These are phyloP conservation scores for Actinemys pallida DNA, from an alignment of 2,113 vertebrate genomes.

Conservation along the genomic window DNA sequence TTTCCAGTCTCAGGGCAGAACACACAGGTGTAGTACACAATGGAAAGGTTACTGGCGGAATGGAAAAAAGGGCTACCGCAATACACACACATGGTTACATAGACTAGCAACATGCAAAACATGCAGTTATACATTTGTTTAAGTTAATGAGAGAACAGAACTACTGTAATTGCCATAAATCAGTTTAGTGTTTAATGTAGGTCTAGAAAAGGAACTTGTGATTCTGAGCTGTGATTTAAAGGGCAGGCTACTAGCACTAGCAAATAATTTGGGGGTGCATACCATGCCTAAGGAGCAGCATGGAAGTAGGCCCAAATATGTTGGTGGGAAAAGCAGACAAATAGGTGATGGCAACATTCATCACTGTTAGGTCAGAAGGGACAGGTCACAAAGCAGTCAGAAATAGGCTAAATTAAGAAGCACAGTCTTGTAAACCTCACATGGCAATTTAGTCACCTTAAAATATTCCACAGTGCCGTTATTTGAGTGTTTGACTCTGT, in stretches of 20 bases:
- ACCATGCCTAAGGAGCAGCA: fast-evolving
- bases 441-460: not conserved
- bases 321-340: not conserved
- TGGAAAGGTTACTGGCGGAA: not conserved
- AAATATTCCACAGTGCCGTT: not conserved
- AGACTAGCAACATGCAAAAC: not conserved
- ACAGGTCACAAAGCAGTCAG: not conserved
- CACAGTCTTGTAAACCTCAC: not conserved
- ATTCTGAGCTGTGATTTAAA: not conserved
- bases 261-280: not conserved
- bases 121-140: not conserved
- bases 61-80: not conserved
- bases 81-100: not conserved
- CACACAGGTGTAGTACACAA: not conserved
- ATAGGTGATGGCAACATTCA: not conserved
- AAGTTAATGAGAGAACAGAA: not conserved
- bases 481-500: not conserved
- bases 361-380: not conserved
- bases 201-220: fast-evolving
- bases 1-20: not conserved
- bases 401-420: fast-evolving
- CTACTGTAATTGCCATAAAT: not conserved
- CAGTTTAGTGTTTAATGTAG: not conserved
- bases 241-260: not conserved
- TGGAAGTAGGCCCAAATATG: not conserved